Evolutionary conservation across 1,140 invertebrate genomes (phyloP).

Genomic region (Centruroides vittatus): DNA sequence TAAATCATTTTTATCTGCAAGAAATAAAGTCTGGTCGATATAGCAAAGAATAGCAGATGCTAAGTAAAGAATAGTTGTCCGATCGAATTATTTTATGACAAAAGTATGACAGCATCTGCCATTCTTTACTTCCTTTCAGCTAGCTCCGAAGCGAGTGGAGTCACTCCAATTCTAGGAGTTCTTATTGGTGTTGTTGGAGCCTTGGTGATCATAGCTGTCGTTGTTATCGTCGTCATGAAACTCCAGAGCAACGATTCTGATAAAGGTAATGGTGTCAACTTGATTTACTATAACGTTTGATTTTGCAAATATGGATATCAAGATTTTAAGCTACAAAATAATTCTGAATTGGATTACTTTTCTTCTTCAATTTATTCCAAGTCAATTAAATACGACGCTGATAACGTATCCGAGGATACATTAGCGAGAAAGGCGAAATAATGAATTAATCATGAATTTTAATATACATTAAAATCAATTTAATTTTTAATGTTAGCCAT

Average conservation of each 20-base stretch:
- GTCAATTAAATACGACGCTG: no score
- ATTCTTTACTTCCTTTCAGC: constrained; percentile 8
- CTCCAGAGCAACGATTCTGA: neutral
- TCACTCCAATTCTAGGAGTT: constrained; percentile 10
- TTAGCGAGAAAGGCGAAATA: no score
- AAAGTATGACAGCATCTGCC: neutral
- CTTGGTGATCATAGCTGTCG: constrained; percentile 12
- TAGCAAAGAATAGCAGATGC: neutral
- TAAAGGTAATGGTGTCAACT: no score
- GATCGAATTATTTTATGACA: neutral
- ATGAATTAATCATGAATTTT: no score
- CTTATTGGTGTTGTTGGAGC: constrained; percentile 14
- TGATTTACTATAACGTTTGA: no score
- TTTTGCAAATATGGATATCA: no score
- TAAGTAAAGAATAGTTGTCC: neutral
- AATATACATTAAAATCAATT: no score
- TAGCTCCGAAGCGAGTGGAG: constrained; percentile 4
- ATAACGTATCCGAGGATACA: no score
- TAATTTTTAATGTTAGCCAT: no score
- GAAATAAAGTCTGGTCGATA: neutral
- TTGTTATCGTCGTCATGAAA: constrained; percentile 14
- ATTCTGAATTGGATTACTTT: no score
- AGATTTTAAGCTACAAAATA: no score
- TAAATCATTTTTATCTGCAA: neutral
- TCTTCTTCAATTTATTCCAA: no score